Evolutionary conservation across 2,797 vertebrate genomes (phyloP), one percentile per base, ranked within the genome.

Genomic region (Pseudomugil tenellus): DNA sequence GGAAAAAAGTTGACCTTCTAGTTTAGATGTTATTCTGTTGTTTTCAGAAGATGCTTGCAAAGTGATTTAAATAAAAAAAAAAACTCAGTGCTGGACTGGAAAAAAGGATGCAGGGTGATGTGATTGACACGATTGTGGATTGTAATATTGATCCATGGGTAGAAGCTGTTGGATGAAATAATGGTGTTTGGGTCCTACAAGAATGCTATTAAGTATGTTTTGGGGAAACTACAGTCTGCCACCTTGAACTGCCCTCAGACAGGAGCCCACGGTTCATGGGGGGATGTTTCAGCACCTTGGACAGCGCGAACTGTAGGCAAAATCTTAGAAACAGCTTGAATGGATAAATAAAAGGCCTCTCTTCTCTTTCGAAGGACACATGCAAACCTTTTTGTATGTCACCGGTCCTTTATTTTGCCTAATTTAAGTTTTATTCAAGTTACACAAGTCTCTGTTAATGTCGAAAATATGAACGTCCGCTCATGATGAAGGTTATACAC

Each of bases 61-160:
- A 58, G 64, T 61, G 74, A 82, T 85, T 84, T 85, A 71, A 81
- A 84, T 87, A 71, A 72, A 83, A 13, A 77, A 13, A 59, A 58
- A 77, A 77, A 76, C 72, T 76, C 63, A 19, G 56, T 21, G 70
- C 43, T 74, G 67, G 70, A 65, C 52, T 76, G 69, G 72, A 74
- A 64, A 65, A 61, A 58, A 71, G 77, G 70, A 63, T 79, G 77
- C 73, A 61, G 79, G 77, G 56, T 56, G 63, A 60, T 74, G 86
- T 87, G 84, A 89, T 83, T 84, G 88, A 92, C 88, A 74, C 76
- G 65, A 66, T 83, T 81, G 87, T 86, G 85, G 77, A 90, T 91
- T 90, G 88, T 91, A 86, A 86, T 91, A 92, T 92, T 89, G 88
- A 92, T 92, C 85, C 69, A 75, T 86, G 84, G 76, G 67, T 83